Conservation (phyloP, 1,140 invertebrate genomes). For the Procambarus virginalis region DNA sequence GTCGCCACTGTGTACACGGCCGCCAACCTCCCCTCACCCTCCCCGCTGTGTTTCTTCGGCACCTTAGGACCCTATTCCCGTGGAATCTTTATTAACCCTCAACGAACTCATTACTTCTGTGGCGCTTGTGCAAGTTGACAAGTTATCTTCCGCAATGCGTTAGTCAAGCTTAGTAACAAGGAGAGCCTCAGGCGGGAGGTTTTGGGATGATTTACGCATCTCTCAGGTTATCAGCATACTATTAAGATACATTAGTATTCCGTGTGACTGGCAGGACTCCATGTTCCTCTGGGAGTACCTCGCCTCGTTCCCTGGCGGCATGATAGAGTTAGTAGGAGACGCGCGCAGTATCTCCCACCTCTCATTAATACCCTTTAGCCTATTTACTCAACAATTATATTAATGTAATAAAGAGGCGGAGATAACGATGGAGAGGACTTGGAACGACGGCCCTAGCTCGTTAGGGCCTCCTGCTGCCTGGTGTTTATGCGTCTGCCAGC, state of each 20-base stretch:
- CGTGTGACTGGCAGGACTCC: background rate
- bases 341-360: slow-evolving; percentile 19
- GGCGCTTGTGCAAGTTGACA: background rate
- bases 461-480: slow-evolving; percentile 20
- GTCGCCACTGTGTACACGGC: background rate
- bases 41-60: background rate
- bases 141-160: background rate
- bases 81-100: background rate
- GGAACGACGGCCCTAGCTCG: background rate
- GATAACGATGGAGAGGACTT: slow-evolving; percentile 23
- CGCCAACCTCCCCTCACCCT: background rate
- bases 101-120: background rate
- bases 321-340: slow-evolving; percentile 14
- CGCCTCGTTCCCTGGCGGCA: background rate
- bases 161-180: background rate
- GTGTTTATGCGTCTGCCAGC: slow-evolving; percentile 12
- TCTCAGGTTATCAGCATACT: background rate
- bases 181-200: background rate
- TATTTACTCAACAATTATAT: slow-evolving; percentile 46
- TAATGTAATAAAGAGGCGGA: slow-evolving; percentile 39
- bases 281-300: slow-evolving; percentile 13
- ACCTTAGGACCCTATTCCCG: background rate
- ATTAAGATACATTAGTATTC: slow-evolving; percentile 24
- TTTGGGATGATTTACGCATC: background rate
- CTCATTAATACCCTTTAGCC: slow-evolving; percentile 43